Percentiles rank a stretch among this genome's conserved stretches.
phyloP scores from a whole-genome alignment of 2,113 vertebrate species.

The Anthoscopus minutus region DNA sequence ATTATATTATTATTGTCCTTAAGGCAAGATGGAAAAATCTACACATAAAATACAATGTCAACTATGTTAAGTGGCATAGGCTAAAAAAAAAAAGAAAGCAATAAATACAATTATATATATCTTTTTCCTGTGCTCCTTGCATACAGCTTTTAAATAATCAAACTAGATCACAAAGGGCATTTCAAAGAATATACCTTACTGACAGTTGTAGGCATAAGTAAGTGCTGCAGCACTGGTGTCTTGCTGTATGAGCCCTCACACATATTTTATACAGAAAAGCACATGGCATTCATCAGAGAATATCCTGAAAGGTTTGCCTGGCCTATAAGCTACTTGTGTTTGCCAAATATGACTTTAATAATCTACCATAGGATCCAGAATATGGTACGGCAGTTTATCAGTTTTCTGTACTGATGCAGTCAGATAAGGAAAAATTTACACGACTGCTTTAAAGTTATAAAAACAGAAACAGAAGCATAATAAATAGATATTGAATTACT shows the following conservation, averaged over 20 bases:
- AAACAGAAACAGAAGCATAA: neutral
- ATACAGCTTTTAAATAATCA: neutral
- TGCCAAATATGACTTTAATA: neutral
- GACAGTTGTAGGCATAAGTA: neutral
- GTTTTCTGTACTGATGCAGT: neutral
- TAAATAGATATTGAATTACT: neutral
- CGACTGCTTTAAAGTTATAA: neutral
- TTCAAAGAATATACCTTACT: neutral
- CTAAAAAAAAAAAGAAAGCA: neutral
- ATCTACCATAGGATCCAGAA: neutral
- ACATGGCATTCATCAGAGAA: neutral
- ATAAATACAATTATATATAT: neutral
- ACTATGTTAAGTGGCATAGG: neutral
- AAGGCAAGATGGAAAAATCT: neutral
- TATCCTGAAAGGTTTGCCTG: neutral
- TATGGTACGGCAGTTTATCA: neutral
- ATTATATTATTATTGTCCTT: neutral
- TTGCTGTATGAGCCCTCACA: neutral
- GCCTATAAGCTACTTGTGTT: neutral
- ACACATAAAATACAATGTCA: neutral
- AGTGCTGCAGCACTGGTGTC: neutral
- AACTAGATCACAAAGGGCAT: neutral
- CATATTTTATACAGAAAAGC: neutral
- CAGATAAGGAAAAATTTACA: neutral
- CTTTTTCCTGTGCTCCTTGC: neutral